These are phyloP conservation scores for Gonioctena quinquepunctata DNA, from an alignment of 1,140 invertebrate genomes.

Conservation along the genomic window DNA sequence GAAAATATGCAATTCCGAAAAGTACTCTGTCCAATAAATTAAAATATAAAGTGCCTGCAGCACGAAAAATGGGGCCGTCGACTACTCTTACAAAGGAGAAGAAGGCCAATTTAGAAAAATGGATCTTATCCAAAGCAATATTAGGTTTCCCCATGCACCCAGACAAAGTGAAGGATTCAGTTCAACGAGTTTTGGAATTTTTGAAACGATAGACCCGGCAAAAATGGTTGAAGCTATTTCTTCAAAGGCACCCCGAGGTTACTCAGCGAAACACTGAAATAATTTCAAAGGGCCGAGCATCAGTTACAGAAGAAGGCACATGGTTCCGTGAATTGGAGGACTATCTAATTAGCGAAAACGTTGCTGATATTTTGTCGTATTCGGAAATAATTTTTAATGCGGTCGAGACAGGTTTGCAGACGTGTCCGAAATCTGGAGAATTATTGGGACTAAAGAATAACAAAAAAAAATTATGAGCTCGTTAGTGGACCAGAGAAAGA, in stretches of 20 bases:
- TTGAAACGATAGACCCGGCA: conserved; percentile 38
- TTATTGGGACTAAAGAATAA: conserved; percentile 35
- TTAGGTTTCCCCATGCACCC: conserved; percentile 50
- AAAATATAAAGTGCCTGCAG: conserved; percentile 34
- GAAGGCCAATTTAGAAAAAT: conserved; percentile 44
- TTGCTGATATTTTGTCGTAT: conserved; percentile 3
- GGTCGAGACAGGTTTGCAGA: conserved; percentile 51
- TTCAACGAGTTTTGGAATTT: conserved; percentile 47
- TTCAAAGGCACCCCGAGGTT: background rate
- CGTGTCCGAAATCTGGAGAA: conserved; percentile 45
- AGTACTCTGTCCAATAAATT: conserved; percentile 45
- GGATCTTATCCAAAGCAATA: conserved; percentile 48
- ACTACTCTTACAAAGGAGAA: conserved; percentile 39
- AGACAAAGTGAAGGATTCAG: conserved; percentile 48
- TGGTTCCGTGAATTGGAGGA: background rate
- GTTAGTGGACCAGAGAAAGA: conserved; percentile 37
- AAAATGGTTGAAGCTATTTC: conserved; percentile 29
- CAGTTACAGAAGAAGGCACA: background rate
- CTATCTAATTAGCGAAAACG: background rate
- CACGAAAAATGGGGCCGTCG: conserved; percentile 41
- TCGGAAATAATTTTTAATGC: conserved; percentile 48
- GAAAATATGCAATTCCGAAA: conserved; percentile 41
- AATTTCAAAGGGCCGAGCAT: background rate
- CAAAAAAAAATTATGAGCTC: conserved; percentile 42
- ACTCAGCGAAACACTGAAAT: background rate